Conservation (phyloP, 1,140 invertebrate genomes). For the Scaptomyza pallida region DNA sequence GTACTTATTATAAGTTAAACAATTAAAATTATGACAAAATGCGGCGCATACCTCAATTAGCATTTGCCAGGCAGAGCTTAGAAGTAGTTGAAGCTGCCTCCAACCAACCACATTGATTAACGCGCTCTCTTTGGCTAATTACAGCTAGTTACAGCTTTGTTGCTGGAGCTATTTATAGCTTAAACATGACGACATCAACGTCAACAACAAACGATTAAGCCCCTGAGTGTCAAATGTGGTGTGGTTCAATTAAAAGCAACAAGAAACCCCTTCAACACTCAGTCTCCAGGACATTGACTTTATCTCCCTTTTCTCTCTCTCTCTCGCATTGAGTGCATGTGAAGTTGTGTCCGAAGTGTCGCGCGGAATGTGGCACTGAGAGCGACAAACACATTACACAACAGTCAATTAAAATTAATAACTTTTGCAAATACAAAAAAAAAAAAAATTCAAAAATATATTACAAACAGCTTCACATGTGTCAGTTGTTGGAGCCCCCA, state of each 20-base stretch:
- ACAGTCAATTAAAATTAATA: conserved; percentile 82
- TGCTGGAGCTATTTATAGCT: conserved; percentile 68
- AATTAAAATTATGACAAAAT: conserved; percentile 77
- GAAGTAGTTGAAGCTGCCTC: too few relatives aligned
- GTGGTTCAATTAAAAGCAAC: conserved; percentile 76
- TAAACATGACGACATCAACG: conserved; percentile 63
- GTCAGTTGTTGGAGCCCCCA: conserved; percentile 39
- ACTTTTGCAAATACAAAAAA: conserved; percentile 66
- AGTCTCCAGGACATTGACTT: conserved; percentile 63
- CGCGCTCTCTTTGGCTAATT: conserved; percentile 50
- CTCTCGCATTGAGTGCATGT: conserved; percentile 39
- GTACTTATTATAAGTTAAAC: conserved; percentile 62
- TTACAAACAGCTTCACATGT: conserved; percentile 56
- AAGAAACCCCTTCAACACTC: conserved; percentile 20
- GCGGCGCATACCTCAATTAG: conserved; percentile 77
- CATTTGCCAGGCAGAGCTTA: conserved; percentile 17
- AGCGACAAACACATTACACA: conserved; percentile 70
- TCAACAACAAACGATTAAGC: conserved; percentile 10
- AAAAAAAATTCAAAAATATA: conserved; percentile 14
- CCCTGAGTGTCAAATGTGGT: conserved; percentile 49
- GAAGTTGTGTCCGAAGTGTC: conserved; percentile 68
- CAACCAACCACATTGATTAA: conserved; percentile 12
- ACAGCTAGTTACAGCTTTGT: conserved; percentile 51
- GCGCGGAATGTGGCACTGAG: conserved; percentile 51
- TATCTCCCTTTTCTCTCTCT: not conserved